Conservation (phyloP, 2,113 vertebrate species). For the Pogonocichla stellata region DNA sequence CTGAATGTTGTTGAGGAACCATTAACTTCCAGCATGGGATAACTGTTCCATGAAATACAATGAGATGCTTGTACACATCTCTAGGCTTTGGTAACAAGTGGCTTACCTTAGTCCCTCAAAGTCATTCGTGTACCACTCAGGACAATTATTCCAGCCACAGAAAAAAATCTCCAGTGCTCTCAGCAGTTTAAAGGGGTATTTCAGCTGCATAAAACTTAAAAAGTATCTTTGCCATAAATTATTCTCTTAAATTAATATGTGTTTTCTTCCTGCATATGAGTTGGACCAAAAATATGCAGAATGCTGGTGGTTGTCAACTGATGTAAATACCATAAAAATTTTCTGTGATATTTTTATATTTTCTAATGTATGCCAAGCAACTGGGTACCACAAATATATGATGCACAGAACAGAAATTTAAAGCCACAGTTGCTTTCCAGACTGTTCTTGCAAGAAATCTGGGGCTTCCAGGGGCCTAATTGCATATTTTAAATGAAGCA, state of each 20-base stretch:
- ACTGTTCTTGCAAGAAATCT: not conserved
- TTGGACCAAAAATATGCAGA: not conserved
- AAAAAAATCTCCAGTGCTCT: not conserved
- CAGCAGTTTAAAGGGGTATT: not conserved
- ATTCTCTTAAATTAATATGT: not conserved
- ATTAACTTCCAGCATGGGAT: not conserved
- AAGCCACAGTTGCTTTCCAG: not conserved
- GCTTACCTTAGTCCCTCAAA: not conserved
- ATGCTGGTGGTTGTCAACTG: not conserved
- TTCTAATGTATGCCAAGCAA: not conserved
- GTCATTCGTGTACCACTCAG: not conserved
- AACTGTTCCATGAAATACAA: not conserved
- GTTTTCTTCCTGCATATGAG: not conserved
- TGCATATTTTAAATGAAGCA: conserved; percentile 35
- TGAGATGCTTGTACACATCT: not conserved
- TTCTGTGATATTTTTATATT: not conserved
- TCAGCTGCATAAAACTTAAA: not conserved
- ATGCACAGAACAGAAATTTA: not conserved
- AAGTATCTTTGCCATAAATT: not conserved
- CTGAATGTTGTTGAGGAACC: not conserved
- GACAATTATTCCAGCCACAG: not conserved
- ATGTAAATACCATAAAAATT: not conserved
- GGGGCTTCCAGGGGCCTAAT: conserved; percentile 16
- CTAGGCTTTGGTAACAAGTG: not conserved
- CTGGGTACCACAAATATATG: not conserved